phyloP scores from a whole-genome alignment of 2,888 invertebrate species.

The Lithophane socia region DNA sequence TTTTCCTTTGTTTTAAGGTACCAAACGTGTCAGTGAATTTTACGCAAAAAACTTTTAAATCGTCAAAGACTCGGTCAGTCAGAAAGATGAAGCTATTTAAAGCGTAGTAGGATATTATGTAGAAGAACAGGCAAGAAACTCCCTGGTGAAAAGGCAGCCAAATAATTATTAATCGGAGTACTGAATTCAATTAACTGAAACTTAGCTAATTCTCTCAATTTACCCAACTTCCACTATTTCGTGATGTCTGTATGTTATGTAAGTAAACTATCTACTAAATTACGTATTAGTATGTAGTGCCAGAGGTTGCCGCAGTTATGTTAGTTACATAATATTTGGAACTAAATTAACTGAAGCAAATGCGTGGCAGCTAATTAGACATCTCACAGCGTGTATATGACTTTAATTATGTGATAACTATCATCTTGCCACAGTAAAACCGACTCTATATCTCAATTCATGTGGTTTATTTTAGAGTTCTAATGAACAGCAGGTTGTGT shows the following conservation, averaged over 20 bases:
- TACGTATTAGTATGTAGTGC: conserved; percentile 17
- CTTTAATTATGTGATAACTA: conserved; percentile 62
- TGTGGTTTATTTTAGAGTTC: conserved; percentile 19
- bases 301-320: conserved; percentile 58
- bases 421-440: not conserved
- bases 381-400: conserved; percentile 67
- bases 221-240: conserved; percentile 15
- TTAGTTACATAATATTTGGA: conserved; percentile 69
- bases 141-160: conserved; percentile 2
- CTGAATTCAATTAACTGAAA: conserved; percentile 30
- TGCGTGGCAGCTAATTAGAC: conserved; percentile 73
- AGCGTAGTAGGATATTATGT: no score
- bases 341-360: conserved; percentile 73
- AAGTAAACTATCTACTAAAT: conserved; percentile 34
- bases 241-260: conserved; percentile 14
- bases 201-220: conserved; percentile 40
- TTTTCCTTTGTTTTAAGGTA: no score
- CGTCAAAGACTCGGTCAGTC: no score
- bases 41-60: no score
- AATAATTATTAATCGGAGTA: not conserved
- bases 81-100: no score
- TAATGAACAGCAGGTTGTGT: conserved; percentile 6
- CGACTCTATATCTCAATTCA: not conserved
- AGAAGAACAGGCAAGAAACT: no score
- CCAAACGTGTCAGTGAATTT: no score